Conservation (phyloP, 2,797 vertebrate species). For the Galago senegalensis region DNA sequence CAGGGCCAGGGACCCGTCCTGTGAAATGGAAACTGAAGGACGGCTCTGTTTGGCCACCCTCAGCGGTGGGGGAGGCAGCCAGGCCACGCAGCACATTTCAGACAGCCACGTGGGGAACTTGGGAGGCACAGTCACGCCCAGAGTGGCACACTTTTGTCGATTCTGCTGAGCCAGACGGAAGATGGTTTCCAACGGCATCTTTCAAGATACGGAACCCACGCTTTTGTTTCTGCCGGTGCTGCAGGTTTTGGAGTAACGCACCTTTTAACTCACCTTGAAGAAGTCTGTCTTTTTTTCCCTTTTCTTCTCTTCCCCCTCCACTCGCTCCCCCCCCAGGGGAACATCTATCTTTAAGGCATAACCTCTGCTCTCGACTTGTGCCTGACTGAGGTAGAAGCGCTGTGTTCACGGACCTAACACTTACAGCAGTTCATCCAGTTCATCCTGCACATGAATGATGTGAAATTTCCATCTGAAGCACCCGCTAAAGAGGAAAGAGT, state of each 20-base stretch:
- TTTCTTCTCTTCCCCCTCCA: background rate
- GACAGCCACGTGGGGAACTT: rapidly evolving
- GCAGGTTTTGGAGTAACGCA: background rate
- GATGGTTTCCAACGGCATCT: rapidly evolving
- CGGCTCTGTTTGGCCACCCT: background rate
- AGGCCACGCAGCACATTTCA: background rate
- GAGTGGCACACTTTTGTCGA: rapidly evolving
- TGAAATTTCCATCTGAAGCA: rapidly evolving
- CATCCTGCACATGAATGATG: no score
- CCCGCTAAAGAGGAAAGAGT: no score
- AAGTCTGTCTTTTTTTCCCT: background rate
- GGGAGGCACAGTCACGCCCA: rapidly evolving
- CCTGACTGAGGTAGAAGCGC: background rate
- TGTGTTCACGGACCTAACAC: rapidly evolving
- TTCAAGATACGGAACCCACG: rapidly evolving
- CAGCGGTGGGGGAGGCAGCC: background rate
- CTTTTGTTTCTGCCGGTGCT: background rate
- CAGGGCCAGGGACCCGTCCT: background rate
- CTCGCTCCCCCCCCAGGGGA: no score
- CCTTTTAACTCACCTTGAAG: no score
- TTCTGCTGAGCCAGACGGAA: background rate
- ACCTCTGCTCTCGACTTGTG: background rate
- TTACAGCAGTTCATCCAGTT: rapidly evolving
- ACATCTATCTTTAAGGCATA: background rate
- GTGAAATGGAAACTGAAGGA: background rate